phyloP scores from a whole-genome alignment of 2,888 invertebrate species.

The Meteorus cinctellus region DNA sequence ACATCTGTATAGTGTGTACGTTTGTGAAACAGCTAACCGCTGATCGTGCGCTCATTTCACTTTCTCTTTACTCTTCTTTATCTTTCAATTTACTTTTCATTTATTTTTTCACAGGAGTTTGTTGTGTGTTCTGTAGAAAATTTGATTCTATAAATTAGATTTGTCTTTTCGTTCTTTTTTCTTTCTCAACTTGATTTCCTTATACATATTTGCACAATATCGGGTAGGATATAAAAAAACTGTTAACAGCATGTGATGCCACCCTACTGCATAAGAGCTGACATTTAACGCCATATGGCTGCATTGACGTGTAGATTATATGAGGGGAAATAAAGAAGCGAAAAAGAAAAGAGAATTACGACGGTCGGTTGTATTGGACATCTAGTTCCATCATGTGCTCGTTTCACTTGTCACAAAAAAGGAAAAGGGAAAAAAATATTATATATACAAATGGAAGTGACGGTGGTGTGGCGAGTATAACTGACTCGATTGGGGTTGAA shows the following conservation, averaged over 20 bases:
- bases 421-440: slow-evolving; percentile 49
- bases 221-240: too few relatives aligned
- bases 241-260: too few relatives aligned
- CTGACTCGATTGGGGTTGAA: slow-evolving; percentile 69
- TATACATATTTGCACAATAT: too few relatives aligned
- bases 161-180: too few relatives aligned
- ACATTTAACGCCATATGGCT: not conserved
- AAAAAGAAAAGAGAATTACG: slow-evolving; percentile 5
- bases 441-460: slow-evolving; percentile 41
- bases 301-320: not conserved
- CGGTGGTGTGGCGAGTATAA: slow-evolving; percentile 44
- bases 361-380: not conserved
- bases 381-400: slow-evolving; percentile 53
- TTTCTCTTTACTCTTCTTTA: slow-evolving; percentile 5
- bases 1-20: not conserved
- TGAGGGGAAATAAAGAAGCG: slow-evolving; percentile 9
- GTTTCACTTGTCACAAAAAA: slow-evolving; percentile 60
- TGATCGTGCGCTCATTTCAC: not conserved
- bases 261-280: too few relatives aligned
- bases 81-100: not conserved
- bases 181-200: too few relatives aligned
- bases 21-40: not conserved
- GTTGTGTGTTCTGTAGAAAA: too few relatives aligned
- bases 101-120: not conserved
- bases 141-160: too few relatives aligned